Evolutionary conservation across 1,140 invertebrate genomes (phyloP).

Genomic region (Drosophila tani): DNA sequence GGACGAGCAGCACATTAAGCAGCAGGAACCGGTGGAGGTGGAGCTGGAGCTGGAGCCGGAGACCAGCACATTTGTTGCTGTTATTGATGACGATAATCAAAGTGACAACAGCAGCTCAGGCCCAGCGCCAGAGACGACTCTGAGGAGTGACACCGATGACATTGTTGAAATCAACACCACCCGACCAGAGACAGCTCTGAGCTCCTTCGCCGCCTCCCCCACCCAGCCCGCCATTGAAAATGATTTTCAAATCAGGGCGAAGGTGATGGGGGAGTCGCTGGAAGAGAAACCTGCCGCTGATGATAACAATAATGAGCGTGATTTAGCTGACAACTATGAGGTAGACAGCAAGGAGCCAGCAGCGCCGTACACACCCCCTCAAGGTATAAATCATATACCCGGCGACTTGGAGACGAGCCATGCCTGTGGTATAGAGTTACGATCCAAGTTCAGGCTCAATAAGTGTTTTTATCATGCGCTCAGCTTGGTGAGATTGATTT

Average conservation of each 20-base stretch:
- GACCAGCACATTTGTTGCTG: constrained; percentile 56
- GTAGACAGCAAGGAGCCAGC: constrained; percentile 33
- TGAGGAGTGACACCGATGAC: constrained; percentile 73
- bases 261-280: constrained; percentile 7
- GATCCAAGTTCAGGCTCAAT: constrained; percentile 22
- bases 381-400: constrained; percentile 62
- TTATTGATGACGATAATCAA: constrained; percentile 84
- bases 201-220: constrained; percentile 11
- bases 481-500: background rate
- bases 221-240: constrained; percentile 64
- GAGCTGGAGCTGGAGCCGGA: constrained; percentile 42
- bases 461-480: constrained; percentile 1
- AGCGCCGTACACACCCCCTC: constrained; percentile 21
- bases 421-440: constrained; percentile 13
- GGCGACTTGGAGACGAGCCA: constrained; percentile 7
- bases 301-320: constrained; percentile 83
- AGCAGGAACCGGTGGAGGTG: constrained; percentile 21
- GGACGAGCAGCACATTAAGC: constrained; percentile 7
- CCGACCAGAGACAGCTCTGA: constrained; percentile 14
- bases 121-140: constrained; percentile 21
- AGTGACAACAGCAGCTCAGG: constrained; percentile 70
- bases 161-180: constrained; percentile 79
- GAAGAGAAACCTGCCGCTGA: constrained; percentile 61
- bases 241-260: constrained; percentile 79
- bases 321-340: constrained; percentile 81